Evolutionary conservation across 2,888 invertebrate genomes (phyloP).

Genomic region (Lasius platythorax): DNA sequence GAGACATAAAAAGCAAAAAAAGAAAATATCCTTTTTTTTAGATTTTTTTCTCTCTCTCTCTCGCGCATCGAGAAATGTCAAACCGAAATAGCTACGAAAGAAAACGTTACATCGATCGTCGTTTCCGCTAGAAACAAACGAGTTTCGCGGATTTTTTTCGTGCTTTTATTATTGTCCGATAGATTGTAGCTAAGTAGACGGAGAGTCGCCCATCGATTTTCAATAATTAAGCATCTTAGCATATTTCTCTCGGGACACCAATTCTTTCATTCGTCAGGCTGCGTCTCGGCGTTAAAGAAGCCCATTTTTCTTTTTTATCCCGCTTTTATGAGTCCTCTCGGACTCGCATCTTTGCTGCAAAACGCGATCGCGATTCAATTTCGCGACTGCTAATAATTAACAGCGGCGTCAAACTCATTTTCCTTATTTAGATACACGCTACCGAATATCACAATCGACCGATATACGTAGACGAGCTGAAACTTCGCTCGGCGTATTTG

Average conservation of each 20-base stretch:
- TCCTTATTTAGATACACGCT: background rate
- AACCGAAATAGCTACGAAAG: background rate
- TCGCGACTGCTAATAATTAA: constrained; percentile 17
- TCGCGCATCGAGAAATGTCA: background rate
- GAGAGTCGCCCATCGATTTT: constrained; percentile 28
- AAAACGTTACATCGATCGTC: constrained; percentile 21
- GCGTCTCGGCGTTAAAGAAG: background rate
- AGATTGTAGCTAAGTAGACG: constrained; percentile 26
- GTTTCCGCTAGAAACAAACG: constrained; percentile 22
- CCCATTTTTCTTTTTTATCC: background rate
- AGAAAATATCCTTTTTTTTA: background rate
- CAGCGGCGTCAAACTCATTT: constrained; percentile 5
- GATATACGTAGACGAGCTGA: constrained; percentile 3
- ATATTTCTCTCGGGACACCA: constrained; percentile 20
- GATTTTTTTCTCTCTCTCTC: background rate
- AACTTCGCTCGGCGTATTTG: constrained; percentile 19
- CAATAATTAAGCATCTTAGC: constrained; percentile 48
- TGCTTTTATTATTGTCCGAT: constrained; percentile 29
- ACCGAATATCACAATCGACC: constrained; percentile 11
- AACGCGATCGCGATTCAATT: constrained; percentile 5
- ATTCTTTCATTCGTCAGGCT: constrained; percentile 43
- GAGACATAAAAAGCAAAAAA: background rate
- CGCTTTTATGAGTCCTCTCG: background rate
- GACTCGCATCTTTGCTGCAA: background rate
- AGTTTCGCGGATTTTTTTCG: constrained; percentile 11